A percentile compares a stretch with the other conserved stretches of the same genome.
These are phyloP conservation scores for Trachymyrmex septentrionalis DNA, from an alignment of 1,140 invertebrate genomes.

Conservation along the genomic window DNA sequence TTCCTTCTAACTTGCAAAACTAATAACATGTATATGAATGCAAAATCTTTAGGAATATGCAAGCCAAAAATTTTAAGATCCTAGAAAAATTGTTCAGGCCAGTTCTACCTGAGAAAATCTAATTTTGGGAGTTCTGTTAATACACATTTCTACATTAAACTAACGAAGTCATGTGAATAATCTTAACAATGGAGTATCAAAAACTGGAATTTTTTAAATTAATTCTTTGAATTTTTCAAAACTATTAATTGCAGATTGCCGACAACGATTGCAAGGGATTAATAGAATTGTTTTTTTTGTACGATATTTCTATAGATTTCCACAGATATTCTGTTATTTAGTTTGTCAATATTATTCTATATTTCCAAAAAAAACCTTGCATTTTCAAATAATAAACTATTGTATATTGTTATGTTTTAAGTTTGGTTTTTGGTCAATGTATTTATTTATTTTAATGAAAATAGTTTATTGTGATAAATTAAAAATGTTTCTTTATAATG, in stretches of 20 bases:
- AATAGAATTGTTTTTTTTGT: not conserved
- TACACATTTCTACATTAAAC: not conserved
- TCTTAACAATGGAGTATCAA: not conserved
- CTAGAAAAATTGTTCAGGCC: not conserved
- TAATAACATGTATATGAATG: not conserved
- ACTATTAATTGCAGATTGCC: not conserved
- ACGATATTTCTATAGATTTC: not conserved
- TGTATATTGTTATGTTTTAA: not conserved
- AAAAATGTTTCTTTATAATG: not conserved
- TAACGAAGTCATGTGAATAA: not conserved
- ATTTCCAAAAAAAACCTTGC: not conserved
- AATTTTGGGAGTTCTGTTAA: not conserved
- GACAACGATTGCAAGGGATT: not conserved
- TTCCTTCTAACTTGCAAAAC: not conserved
- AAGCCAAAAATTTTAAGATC: not conserved
- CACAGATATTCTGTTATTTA: not conserved
- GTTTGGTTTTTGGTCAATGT: not conserved
- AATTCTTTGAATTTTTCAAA: not conserved
- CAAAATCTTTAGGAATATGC: not conserved
- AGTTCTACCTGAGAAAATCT: not conserved
- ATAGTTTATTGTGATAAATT: not conserved
- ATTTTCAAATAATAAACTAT: not conserved
- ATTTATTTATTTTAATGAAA: not conserved
- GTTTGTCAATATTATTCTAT: not conserved
- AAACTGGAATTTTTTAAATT: not conserved